A percentile compares a stretch with the other conserved stretches of the same genome.
These are phyloP conservation scores for Nephrotoma guestfalica DNA, from an alignment of 2,888 invertebrate genomes.

Conservation along the genomic window DNA sequence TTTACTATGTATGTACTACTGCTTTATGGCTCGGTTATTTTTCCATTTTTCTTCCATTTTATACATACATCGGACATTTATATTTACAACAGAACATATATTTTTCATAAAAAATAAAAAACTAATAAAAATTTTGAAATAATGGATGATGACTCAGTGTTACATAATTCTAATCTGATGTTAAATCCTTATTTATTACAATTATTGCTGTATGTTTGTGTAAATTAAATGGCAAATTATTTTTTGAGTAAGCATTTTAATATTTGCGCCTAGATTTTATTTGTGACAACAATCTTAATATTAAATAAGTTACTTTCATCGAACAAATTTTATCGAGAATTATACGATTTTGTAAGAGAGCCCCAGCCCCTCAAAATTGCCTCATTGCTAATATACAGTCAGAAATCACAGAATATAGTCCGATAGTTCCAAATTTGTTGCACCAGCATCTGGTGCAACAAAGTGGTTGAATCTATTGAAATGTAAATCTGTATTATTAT, in stretches of 20 bases:
- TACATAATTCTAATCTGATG: not conserved
- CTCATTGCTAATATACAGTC: too few species aligned
- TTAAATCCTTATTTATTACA: not conserved
- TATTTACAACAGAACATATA: not conserved
- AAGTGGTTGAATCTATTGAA: too few species aligned
- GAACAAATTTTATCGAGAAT: too few species aligned
- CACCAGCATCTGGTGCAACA: too few species aligned
- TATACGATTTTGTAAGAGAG: too few species aligned
- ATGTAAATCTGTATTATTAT: too few species aligned
- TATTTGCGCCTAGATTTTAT: not conserved
- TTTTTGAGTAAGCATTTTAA: not conserved
- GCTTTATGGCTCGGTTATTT: not conserved
- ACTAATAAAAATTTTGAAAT: not conserved
- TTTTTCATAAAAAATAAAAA: not conserved
- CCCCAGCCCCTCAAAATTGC: too few species aligned
- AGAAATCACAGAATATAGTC: too few species aligned
- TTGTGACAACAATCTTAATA: too few species aligned
- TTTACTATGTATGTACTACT: not conserved
- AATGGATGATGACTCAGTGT: not conserved
- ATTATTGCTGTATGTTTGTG: not conserved
- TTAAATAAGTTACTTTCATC: too few species aligned
- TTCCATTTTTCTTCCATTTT: not conserved
- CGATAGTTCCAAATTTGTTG: too few species aligned
- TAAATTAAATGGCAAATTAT: not conserved
- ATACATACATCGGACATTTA: not conserved